Conservation (phyloP, 2,113 vertebrate genomes). For the Trachemys scripta region DNA sequence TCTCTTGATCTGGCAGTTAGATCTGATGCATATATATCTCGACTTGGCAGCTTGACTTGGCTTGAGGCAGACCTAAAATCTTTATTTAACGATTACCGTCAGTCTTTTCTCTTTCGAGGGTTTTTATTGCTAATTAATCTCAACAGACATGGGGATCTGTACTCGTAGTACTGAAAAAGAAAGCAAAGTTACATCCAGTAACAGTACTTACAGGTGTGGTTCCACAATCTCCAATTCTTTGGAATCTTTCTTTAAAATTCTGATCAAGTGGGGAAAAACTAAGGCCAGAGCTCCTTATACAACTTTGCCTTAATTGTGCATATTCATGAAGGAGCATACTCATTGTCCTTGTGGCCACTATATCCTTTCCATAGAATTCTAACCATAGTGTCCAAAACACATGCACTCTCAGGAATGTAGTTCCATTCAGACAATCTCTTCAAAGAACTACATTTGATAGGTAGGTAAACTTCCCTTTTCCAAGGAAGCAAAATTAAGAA, state of each 20-base stretch:
- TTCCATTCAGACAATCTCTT: background rate
- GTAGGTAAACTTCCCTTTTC: background rate
- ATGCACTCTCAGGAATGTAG: fast-evolving
- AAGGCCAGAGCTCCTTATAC: background rate
- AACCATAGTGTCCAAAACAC: background rate
- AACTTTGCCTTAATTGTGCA: background rate
- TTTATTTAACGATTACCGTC: background rate
- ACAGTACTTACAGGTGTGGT: background rate
- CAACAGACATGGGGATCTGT: background rate
- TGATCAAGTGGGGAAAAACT: background rate
- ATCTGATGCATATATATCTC: background rate
- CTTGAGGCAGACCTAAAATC: background rate
- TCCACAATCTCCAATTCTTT: background rate
- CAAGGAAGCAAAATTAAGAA: background rate
- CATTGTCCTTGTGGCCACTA: background rate
- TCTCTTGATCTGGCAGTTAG: background rate
- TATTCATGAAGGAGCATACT: background rate
- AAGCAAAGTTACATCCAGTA: background rate
- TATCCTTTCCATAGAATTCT: background rate
- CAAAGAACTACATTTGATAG: background rate
- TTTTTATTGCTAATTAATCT: background rate
- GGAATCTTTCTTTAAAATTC: background rate
- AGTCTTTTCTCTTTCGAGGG: background rate
- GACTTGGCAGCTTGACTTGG: background rate
- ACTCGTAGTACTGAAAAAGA: background rate